Percentiles rank a stretch among this genome's conserved stretches.
phyloP scores from a whole-genome alignment of 37 sponge, comb jelly and placozoan species.

The Eunapius fragilis region DNA sequence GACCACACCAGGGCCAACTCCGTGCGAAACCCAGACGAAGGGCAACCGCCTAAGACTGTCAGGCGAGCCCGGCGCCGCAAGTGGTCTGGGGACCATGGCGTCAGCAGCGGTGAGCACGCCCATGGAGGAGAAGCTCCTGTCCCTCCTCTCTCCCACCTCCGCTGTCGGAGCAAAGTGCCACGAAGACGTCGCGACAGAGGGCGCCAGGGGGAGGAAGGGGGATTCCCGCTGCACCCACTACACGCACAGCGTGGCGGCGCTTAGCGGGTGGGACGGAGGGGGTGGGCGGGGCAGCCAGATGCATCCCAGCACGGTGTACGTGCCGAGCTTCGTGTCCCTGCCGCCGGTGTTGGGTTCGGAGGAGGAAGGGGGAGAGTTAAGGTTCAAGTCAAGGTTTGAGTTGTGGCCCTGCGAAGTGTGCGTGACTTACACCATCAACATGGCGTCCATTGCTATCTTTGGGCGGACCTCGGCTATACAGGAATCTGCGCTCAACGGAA shows the following conservation, averaged over 20 bases:
- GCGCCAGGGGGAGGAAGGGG: slow-evolving; percentile 5
- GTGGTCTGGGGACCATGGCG: not conserved
- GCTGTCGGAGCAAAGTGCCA: not conserved
- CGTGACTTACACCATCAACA: slow-evolving; percentile 24
- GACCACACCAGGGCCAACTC: not conserved
- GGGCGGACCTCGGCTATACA: slow-evolving; percentile 65
- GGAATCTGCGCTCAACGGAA: slow-evolving; percentile 37
- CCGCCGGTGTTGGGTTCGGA: slow-evolving; percentile 13
- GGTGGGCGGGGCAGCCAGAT: slow-evolving; percentile 60
- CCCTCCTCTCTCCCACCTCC: slow-evolving; percentile 15
- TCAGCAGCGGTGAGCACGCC: not conserved
- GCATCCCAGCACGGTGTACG: slow-evolving; percentile 56
- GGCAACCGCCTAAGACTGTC: not conserved
- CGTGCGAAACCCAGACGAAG: too few relatives aligned
- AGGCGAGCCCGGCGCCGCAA: not conserved
- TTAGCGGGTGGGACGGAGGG: slow-evolving; percentile 34
- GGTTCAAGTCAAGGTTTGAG: slow-evolving; percentile 1
- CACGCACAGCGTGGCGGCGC: slow-evolving; percentile 64
- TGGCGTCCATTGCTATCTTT: slow-evolving; percentile 45
- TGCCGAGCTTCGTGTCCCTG: slow-evolving; percentile 47
- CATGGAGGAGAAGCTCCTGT: slow-evolving; percentile 8
- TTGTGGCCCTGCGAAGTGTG: slow-evolving; percentile 61
- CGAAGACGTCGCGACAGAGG: slow-evolving; percentile 2
- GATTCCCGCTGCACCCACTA: slow-evolving; percentile 60
- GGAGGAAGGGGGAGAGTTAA: slow-evolving; percentile 16